Conservation (phyloP, 1,140 invertebrate genomes). For the Microplitis mediator region DNA sequence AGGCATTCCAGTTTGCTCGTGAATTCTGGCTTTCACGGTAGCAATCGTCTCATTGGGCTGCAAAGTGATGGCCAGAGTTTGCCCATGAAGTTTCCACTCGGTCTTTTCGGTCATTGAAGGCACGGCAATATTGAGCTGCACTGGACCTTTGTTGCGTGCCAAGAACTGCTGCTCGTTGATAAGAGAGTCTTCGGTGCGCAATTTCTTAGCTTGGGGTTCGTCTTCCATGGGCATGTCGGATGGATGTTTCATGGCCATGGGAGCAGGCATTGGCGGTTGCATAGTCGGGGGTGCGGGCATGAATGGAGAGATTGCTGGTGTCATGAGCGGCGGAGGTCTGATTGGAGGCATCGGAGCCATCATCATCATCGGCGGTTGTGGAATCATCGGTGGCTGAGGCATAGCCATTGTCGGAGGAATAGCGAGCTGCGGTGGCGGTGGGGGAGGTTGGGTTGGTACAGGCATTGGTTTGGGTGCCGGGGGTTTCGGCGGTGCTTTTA, state of each 20-base stretch:
- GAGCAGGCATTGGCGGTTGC: conserved; percentile 52
- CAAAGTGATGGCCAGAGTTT: conserved; percentile 80
- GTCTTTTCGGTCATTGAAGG: conserved; percentile 87
- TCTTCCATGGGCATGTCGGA: conserved; percentile 68
- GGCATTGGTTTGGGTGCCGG: conserved; percentile 54
- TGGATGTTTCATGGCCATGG: conserved; percentile 61
- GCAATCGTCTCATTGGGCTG: conserved; percentile 82
- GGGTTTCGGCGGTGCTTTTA: conserved; percentile 59
- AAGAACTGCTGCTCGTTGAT: conserved; percentile 88
- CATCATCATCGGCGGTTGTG: conserved; percentile 71
- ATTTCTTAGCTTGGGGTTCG: conserved; percentile 86
- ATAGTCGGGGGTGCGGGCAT: conserved; percentile 58
- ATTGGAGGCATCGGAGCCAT: conserved; percentile 70
- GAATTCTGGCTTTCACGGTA: conserved; percentile 87
- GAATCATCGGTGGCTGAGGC: conserved; percentile 63
- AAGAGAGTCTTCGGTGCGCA: conserved; percentile 89
- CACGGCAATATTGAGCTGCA: conserved; percentile 79
- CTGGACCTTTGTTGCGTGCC: conserved; percentile 72
- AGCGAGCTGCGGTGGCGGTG: conserved; percentile 51
- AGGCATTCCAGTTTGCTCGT: conserved; percentile 91
- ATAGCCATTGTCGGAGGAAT: conserved; percentile 66
- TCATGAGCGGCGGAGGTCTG: conserved; percentile 68
- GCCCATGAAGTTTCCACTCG: conserved; percentile 97
- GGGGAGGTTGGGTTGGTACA: conserved; percentile 48
- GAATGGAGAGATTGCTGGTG: conserved; percentile 63